Percentiles rank a stretch among this genome's conserved stretches.
Conservation (phyloP, 2,888 invertebrate genomes). For the Catocala nupta region DNA sequence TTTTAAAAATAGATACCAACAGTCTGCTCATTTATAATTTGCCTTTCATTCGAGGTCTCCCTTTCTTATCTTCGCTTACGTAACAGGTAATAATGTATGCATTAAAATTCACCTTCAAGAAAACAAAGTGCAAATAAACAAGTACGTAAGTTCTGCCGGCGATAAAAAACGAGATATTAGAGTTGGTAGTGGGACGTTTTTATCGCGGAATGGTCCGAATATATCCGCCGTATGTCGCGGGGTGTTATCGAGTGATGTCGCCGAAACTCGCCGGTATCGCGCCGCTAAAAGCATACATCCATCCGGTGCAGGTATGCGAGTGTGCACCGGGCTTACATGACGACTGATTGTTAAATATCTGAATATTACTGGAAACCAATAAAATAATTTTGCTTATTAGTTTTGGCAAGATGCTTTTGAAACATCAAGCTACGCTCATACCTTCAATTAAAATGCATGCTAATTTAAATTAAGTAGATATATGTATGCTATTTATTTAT, state of each 20-base stretch:
- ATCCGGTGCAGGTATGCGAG: constrained; percentile 59
- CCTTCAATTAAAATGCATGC: no score
- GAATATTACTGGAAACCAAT: no score
- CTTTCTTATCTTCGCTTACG: no score
- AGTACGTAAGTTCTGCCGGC: constrained; percentile 38
- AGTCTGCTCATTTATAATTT: no score
- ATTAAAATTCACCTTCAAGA: constrained; percentile 33
- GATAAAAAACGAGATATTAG: constrained; percentile 52
- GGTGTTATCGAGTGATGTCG: constrained; percentile 45
- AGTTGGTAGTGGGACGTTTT: constrained; percentile 28
- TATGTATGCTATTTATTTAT: no score
- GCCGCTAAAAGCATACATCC: constrained; percentile 69
- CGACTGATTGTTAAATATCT: neutral
- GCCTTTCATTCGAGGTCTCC: no score
- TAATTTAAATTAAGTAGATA: no score
- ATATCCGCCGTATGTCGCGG: constrained; percentile 35
- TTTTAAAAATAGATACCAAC: no score
- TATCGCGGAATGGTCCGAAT: constrained; percentile 42
- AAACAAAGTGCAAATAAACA: constrained; percentile 32
- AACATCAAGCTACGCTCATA: no score
- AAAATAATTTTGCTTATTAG: no score
- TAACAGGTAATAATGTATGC: neutral
- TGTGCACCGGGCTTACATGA: constrained; percentile 54
- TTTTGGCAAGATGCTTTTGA: no score
- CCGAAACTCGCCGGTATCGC: constrained; percentile 50